A percentile compares a stretch with the other conserved stretches of the same genome.
These are phyloP conservation scores for Bimastos eiseni DNA, from an alignment of 2,888 invertebrate species.

Conservation along the genomic window DNA sequence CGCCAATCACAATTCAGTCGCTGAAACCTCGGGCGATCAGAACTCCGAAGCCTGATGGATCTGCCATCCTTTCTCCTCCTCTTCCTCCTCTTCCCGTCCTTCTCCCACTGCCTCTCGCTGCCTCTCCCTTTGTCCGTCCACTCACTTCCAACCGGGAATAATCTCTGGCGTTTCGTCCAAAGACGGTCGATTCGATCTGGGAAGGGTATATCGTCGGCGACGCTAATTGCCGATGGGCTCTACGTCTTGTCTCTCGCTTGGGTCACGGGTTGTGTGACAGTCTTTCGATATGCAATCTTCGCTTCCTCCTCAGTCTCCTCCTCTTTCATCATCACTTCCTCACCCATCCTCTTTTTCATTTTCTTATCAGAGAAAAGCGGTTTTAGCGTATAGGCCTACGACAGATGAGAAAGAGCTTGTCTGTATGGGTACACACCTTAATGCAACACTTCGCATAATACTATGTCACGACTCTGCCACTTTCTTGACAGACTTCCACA, in stretches of 20 bases:
- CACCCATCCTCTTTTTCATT: too few relatives aligned
- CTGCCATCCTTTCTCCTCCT: background rate
- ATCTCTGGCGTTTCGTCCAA: background rate
- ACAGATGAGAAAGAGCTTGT: too few relatives aligned
- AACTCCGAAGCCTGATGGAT: background rate
- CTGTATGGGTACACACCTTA: too few relatives aligned
- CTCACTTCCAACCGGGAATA: background rate
- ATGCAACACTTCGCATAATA: too few relatives aligned
- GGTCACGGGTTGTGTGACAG: background rate
- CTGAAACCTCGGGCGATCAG: background rate
- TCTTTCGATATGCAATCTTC: background rate
- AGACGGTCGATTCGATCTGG: background rate
- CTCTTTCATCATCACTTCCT: too few relatives aligned
- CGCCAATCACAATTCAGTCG: background rate
- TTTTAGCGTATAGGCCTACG: too few relatives aligned
- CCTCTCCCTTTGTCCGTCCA: background rate
- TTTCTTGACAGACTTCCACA: too few relatives aligned
- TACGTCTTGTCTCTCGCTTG: background rate
- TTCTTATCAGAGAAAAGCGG: too few relatives aligned
- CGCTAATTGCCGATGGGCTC: background rate
- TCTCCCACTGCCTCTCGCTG: too few relatives aligned
- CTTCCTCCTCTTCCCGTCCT: background rate
- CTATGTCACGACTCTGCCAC: too few relatives aligned
- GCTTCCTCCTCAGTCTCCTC: background rate
- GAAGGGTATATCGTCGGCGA: background rate